A percentile compares a stretch with the other conserved stretches of the same genome.
These are phyloP conservation scores for Heterotilapia buettikoferi DNA, from an alignment of 2,113 vertebrate species.

Conservation along the genomic window DNA sequence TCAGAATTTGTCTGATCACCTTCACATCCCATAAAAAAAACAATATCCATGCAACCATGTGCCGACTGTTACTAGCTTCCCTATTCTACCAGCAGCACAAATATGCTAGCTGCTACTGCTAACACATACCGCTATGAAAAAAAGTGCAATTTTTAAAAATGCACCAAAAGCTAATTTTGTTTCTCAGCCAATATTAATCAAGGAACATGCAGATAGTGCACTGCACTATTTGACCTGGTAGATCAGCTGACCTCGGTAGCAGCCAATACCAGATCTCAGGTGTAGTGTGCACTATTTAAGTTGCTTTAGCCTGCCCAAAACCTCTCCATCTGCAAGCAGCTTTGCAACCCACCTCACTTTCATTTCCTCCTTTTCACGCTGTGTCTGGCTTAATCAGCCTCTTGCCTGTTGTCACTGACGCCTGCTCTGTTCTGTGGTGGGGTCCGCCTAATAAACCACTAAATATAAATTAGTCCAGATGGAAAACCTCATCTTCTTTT, in stretches of 20 bases:
- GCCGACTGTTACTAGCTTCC: not conserved
- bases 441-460: not conserved
- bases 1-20: not conserved
- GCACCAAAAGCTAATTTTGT: not conserved
- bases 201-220: not conserved
- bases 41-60: not conserved
- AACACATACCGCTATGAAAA: not conserved
- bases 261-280: not conserved
- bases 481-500: not conserved
- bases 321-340: not conserved
- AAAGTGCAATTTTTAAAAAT: not conserved
- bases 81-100: not conserved
- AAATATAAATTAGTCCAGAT: not conserved
- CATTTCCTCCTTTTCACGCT: not conserved
- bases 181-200: not conserved
- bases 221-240: not conserved
- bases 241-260: not conserved
- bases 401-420: not conserved
- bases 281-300: not conserved
- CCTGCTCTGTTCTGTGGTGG: not conserved
- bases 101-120: not conserved
- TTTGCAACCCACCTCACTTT: not conserved
- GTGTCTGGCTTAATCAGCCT: not conserved
- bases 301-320: not conserved
- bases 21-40: not conserved